Evolutionary conservation across 2,797 vertebrate species (phyloP), one percentile per base, ranked within the genome.

Genomic region (Scarus forsteni): DNA sequence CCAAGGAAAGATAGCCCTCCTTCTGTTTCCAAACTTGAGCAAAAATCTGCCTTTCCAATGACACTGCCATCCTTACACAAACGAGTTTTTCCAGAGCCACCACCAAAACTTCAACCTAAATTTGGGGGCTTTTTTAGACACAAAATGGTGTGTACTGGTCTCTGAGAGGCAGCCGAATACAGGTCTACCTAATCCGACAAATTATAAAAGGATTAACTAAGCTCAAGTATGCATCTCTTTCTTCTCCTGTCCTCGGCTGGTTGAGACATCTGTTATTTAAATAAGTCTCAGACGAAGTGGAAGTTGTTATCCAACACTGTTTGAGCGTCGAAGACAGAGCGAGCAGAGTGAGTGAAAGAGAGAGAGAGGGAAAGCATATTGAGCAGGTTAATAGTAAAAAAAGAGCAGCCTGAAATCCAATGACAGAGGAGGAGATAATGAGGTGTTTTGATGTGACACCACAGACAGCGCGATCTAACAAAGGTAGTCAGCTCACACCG

Each of bases 371-470:
- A 70, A 78, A 85, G 81, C 79, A 75, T 82, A 84, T 85, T 72
- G 81, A 88, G 89, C 75, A 91, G 88, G 85, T 81, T 91, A 89
- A 89, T 88, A 75, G 69, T 63, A 81, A 84, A 89, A 85, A 66
- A 80, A 90, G 62, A 89, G 70, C 67, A 66, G 75, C 86, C 60
- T 90, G 89, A 91, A 90, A 90, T 84, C 76, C 87, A 89, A 86
- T 85, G 92, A 92, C 90, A 89, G 80, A 86, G 79, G 81, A 85
- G 82, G 88, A 93, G 89, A 90, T 93, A 92, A 93, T 94, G 92
- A 95, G 91, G 80, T 83, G 80, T 90, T 94, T 94, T 94, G 92
- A 94, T 93, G 92, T 93, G 92, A 92, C 90, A 87, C 83, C 68
- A 76, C 79, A 86, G 87, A 93, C 84, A 77, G 82, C 81, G 79